These are phyloP conservation scores for Ladona fulva DNA, from an alignment of 1,140 invertebrate genomes.

Conservation along the genomic window DNA sequence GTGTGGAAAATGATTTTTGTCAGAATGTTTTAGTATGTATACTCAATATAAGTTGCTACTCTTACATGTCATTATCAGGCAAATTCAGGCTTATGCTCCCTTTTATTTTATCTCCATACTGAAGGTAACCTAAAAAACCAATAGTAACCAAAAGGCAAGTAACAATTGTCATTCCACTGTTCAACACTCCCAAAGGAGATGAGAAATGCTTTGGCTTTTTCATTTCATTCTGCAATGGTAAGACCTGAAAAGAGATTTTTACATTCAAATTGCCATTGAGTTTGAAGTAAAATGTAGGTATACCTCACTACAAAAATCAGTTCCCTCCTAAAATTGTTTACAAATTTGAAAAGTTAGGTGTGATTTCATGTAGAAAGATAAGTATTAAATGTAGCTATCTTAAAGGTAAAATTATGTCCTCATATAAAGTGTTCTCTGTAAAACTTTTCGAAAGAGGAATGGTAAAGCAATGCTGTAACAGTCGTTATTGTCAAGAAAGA, in stretches of 20 bases:
- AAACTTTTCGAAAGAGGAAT: too few relatives aligned
- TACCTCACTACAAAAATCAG: too few relatives aligned
- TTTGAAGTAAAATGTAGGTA: constrained; percentile 40
- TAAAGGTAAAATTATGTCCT: too few relatives aligned
- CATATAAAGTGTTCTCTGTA: too few relatives aligned
- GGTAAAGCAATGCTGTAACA: too few relatives aligned
- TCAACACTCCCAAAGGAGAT: constrained; percentile 39
- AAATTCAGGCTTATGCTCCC: constrained; percentile 35
- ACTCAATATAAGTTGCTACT: background rate
- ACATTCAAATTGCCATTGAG: constrained; percentile 42
- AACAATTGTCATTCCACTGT: constrained; percentile 40
- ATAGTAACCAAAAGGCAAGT: constrained; percentile 36
- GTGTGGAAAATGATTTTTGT: too few relatives aligned
- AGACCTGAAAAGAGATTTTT: constrained; percentile 31
- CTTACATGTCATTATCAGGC: constrained; percentile 29
- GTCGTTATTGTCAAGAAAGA: too few relatives aligned
- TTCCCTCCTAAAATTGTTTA: too few relatives aligned
- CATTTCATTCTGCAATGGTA: constrained; percentile 45
- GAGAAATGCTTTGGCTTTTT: constrained; percentile 35
- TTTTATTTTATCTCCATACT: constrained; percentile 36
- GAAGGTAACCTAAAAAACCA: constrained; percentile 45
- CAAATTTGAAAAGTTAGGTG: too few relatives aligned
- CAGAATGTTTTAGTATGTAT: too few relatives aligned
- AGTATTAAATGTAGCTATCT: too few relatives aligned
- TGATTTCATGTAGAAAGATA: too few relatives aligned